phyloP scores from a whole-genome alignment of 2,888 invertebrate species.

The Melikaiella ostensackeni region DNA sequence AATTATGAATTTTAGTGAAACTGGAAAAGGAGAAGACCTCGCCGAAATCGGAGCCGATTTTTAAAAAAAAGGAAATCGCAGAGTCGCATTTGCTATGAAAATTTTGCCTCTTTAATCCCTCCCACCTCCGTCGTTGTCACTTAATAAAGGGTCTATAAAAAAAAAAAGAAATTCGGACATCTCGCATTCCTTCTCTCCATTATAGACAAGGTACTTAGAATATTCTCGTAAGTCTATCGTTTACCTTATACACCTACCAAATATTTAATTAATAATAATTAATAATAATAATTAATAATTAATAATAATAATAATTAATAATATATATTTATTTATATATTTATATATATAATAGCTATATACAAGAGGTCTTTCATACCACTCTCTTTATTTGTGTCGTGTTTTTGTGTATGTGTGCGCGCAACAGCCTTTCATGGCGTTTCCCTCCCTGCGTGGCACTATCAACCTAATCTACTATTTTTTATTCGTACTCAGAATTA shows the following conservation, averaged over 20 bases:
- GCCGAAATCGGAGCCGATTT: constrained; percentile 5
- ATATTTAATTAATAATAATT: constrained; percentile 36
- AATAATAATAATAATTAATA: constrained; percentile 63
- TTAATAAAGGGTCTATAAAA: constrained; percentile 20
- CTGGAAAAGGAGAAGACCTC: background rate
- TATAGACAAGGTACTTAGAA: constrained; percentile 73
- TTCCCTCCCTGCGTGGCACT: constrained; percentile 31
- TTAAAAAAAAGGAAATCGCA: background rate
- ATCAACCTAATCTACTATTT: constrained; percentile 35
- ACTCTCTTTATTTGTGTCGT: constrained; percentile 48
- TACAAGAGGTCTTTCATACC: constrained; percentile 69
- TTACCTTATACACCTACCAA: constrained; percentile 42
- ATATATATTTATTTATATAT: constrained; percentile 58
- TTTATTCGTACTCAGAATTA: constrained; percentile 24
- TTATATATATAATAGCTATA: constrained; percentile 69
- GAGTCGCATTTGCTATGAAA: background rate
- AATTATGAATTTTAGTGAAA: background rate
- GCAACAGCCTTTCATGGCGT: constrained; percentile 22
- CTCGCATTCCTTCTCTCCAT: constrained; percentile 15
- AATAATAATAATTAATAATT: constrained; percentile 9
- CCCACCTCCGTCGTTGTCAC: constrained; percentile 25
- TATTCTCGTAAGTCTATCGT: constrained; percentile 70
- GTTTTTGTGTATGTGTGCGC: constrained; percentile 32
- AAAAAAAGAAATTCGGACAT: constrained; percentile 21
- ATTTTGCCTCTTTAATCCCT: constrained; percentile 11